Conservation (phyloP, 2,113 vertebrate genomes). For the Podilymbus podiceps region DNA sequence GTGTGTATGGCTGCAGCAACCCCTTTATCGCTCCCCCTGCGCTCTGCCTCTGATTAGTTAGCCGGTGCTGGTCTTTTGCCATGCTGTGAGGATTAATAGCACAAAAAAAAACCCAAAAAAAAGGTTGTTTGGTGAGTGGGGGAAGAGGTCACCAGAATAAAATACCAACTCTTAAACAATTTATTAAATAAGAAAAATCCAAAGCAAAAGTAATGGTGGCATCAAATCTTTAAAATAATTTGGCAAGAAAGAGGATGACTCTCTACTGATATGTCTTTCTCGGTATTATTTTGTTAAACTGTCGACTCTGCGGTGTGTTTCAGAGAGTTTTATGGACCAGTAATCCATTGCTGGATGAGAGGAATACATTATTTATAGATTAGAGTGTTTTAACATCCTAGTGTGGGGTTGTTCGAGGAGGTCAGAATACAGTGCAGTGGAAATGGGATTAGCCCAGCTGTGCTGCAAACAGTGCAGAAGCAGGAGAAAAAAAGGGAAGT, state of each 20-base stretch:
- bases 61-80: neutral
- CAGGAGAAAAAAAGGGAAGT: neutral
- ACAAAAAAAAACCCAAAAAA: neutral
- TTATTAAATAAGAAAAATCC: neutral
- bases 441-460: conserved; percentile 26
- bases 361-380: conserved; percentile 62
- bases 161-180: neutral
- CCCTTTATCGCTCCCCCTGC: neutral
- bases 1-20: neutral
- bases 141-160: neutral
- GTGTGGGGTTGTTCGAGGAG: conserved; percentile 25
- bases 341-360: conserved; percentile 46
- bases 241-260: neutral
- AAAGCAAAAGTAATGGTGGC: neutral
- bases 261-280: neutral
- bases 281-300: neutral
- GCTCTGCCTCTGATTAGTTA: neutral
- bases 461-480: neutral
- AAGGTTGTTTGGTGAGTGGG: neutral
- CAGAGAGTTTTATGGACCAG: conserved; percentile 35
- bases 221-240: neutral
- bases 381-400: conserved; percentile 41
- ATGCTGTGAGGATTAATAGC: neutral
- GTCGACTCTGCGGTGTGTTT: neutral
- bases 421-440: neutral